Evolutionary conservation across 2,113 vertebrate species (phyloP), one percentile per base, ranked within the genome.

Genomic region (Ctenodactylus gundi): DNA sequence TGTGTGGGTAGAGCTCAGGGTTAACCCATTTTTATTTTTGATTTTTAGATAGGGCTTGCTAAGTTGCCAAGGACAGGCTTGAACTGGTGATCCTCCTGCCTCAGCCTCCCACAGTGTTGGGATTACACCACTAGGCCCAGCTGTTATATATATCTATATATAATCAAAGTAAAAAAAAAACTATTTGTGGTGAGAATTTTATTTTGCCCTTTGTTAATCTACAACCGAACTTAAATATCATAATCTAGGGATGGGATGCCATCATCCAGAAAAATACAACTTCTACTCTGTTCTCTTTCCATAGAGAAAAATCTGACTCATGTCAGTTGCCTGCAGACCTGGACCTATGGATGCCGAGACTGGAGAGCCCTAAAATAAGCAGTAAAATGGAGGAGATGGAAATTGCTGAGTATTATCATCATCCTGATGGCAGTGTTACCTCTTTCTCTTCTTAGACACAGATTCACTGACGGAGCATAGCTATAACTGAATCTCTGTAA

Each of bases 121-220:
- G n/a, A n/a, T n/a, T n/a, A n/a, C n/a, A n/a, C n/a, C n/a, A n/a
- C n/a, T n/a, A n/a, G n/a, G n/a, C n/a, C n/a, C n/a, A n/a, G n/a
- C n/a, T 58, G 11, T 73, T 68, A 73, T 87, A 39, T n/a, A 84
- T n/a, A 90, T 85, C 20, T 87, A 67, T n/a, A 85, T 7, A 73
- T 81, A 85, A 91, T n/a, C 72, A 62, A 94, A 84, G 34, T 36
- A 87, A 62, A 44, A 49, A n/a, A 92, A 96, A 75, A 96, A 73
- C 80, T 58, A 60, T 86, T 91, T 25, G 14, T 34, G 11, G 4
- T 81, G 10, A 64, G 83, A 82, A 64, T 70, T 92, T 89, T 80
- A 81, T 68, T 46, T 44, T 17, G 57, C 5, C 11, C 27, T 92
- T 85, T 85, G 36, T 94, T 39, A 94, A 80, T 51, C 39, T 57